phyloP scores from a whole-genome alignment of 2,113 vertebrate genomes.

The Cavia aperea region DNA sequence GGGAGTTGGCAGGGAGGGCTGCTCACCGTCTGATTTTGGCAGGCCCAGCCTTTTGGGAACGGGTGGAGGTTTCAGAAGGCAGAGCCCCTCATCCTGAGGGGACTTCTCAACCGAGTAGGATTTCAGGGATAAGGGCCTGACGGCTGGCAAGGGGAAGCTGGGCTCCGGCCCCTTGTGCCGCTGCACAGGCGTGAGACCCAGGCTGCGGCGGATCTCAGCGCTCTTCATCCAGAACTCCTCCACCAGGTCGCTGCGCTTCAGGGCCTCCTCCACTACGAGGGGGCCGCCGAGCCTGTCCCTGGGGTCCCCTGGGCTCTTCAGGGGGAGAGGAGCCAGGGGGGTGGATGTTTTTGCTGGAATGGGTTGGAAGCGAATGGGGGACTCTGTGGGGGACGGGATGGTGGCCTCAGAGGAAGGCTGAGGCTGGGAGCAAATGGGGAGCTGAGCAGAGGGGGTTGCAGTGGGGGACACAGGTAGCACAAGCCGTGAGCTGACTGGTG shows the following conservation, averaged over 20 bases:
- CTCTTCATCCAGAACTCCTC: conserved; percentile 98
- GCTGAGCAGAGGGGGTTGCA: conserved; percentile 71
- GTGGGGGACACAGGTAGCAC: conserved; percentile 71
- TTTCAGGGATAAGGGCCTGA: conserved; percentile 73
- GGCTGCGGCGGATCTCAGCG: conserved; percentile 92
- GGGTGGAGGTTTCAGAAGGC: conserved; percentile 72
- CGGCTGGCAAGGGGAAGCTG: conserved; percentile 66
- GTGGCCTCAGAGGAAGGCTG: conserved; percentile 84
- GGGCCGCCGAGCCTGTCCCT: conserved; percentile 72
- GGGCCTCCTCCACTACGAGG: conserved; percentile 74
- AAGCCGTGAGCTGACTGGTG: conserved; percentile 73
- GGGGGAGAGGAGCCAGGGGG: conserved; percentile 76
- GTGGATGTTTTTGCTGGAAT: conserved; percentile 85
- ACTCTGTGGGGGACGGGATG: conserved; percentile 77
- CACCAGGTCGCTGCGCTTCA: conserved; percentile 87
- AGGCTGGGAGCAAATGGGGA: conserved; percentile 90
- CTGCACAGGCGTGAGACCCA: conserved; percentile 87
- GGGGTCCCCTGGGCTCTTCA: conserved; percentile 66
- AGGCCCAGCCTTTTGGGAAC: conserved; percentile 82
- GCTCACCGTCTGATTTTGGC: conserved; percentile 79
- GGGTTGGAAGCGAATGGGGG: conserved; percentile 91
- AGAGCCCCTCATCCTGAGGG: conserved; percentile 76
- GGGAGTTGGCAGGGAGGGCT: conserved; percentile 76
- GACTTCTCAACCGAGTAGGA: conserved; percentile 69
- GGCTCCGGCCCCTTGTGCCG: conserved; percentile 80